These are phyloP conservation scores for Choreutis nemorana DNA, from an alignment of 2,888 invertebrate genomes.

Conservation along the genomic window DNA sequence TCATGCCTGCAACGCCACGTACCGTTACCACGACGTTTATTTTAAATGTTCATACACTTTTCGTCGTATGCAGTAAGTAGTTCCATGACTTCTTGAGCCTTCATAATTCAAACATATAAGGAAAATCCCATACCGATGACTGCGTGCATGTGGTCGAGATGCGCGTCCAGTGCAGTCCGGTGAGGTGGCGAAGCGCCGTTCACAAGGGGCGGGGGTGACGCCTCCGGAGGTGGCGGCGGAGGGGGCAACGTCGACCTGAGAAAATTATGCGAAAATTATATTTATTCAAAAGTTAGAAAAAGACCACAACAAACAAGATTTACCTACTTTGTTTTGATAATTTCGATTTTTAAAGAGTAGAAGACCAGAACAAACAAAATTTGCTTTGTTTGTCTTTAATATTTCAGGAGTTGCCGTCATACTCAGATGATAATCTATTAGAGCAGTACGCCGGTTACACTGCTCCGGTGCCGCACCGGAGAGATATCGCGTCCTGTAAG, in stretches of 20 bases:
- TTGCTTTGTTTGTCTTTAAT: no score
- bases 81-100: not conserved
- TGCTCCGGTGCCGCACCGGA: no score
- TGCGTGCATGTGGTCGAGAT: constrained; percentile 57
- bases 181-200: constrained; percentile 68
- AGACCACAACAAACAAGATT: no score
- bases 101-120: not conserved
- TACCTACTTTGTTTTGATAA: no score
- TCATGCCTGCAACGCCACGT: constrained; percentile 32
- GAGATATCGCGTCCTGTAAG: no score
- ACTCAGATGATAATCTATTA: no score
- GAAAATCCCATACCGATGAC: constrained; percentile 40
- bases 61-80: not conserved
- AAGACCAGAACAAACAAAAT: not conserved
- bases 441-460: no score
- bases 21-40: not conserved
- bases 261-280: no score
- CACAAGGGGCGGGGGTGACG: constrained; percentile 35
- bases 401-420: no score
- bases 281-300: not conserved
- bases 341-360: not conserved
- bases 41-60: not conserved
- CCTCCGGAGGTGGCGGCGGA: constrained; percentile 61
- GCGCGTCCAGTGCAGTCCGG: constrained; percentile 70
- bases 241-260: constrained; percentile 51